A percentile compares a stretch with the other conserved stretches of the same genome.
Evolutionary conservation across 1,140 invertebrate species (phyloP).

Genomic region (Apis laboriosa): DNA sequence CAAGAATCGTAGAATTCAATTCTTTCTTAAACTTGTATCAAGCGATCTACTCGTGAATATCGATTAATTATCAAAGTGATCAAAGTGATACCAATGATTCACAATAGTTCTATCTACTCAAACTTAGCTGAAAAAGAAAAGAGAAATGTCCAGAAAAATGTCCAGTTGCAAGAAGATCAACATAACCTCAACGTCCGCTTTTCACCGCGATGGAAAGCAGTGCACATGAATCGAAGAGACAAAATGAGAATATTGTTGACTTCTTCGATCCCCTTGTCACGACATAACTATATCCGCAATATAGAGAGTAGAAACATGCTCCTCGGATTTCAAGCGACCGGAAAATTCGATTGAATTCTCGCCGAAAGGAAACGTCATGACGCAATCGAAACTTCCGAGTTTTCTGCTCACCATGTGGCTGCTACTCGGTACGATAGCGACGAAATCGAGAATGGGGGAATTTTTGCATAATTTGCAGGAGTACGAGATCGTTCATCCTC

Average conservation of each 20-base stretch:
- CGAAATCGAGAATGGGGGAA: slow-evolving; percentile 20
- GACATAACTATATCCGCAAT: background rate
- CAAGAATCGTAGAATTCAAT: no score
- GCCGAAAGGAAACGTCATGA: background rate
- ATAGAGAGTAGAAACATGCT: background rate
- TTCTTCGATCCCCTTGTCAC: background rate
- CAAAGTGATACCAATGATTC: no score
- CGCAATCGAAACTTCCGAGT: slow-evolving; percentile 25
- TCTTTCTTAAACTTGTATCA: no score
- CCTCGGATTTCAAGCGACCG: background rate
- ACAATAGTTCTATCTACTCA: no score
- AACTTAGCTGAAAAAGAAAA: no score
- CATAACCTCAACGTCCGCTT: no score
- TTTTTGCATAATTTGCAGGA: slow-evolving; percentile 9
- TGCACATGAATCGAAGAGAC: background rate
- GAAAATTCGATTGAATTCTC: background rate
- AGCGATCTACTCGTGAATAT: no score
- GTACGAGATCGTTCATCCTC: slow-evolving; percentile 59
- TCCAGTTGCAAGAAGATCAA: no score
- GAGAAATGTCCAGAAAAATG: no score
- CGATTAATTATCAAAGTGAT: no score
- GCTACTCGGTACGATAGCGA: slow-evolving; percentile 32
- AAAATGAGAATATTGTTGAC: background rate
- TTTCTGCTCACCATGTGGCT: slow-evolving; percentile 40
- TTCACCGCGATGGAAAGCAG: background rate